Evolutionary conservation across 1,140 invertebrate species (phyloP).

Genomic region (Eurytemora carolleeae): DNA sequence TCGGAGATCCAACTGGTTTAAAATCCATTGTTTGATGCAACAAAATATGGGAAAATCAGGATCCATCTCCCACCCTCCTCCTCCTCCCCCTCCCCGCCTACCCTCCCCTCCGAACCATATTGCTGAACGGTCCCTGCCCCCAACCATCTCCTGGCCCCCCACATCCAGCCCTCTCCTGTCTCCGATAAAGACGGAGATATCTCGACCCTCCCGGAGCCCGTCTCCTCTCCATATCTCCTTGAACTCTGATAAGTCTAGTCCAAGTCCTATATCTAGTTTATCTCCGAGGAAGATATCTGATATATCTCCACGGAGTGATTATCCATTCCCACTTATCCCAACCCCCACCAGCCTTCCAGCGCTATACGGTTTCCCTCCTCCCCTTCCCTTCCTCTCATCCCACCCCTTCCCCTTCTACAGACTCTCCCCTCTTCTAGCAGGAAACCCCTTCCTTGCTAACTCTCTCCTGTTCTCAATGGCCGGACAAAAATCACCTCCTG

Average conservation of each 20-base stretch:
- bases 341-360: neutral
- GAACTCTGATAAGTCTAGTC: neutral
- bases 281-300: no score
- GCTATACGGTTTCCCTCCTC: neutral
- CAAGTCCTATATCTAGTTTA: no score
- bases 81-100: neutral
- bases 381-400: neutral
- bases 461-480: neutral
- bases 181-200: neutral
- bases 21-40: constrained; percentile 29
- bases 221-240: neutral
- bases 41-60: neutral
- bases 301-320: no score
- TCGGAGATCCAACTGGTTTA: constrained; percentile 30
- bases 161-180: neutral
- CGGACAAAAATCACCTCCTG: neutral
- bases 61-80: neutral
- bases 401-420: neutral
- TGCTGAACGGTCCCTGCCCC: neutral
- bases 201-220: neutral
- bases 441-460: neutral
- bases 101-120: no score
- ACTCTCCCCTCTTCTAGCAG: neutral
- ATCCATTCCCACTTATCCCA: no score
- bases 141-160: neutral